These are phyloP conservation scores for Gonatopus flavifemur DNA, from an alignment of 1,140 invertebrate genomes.

Conservation along the genomic window DNA sequence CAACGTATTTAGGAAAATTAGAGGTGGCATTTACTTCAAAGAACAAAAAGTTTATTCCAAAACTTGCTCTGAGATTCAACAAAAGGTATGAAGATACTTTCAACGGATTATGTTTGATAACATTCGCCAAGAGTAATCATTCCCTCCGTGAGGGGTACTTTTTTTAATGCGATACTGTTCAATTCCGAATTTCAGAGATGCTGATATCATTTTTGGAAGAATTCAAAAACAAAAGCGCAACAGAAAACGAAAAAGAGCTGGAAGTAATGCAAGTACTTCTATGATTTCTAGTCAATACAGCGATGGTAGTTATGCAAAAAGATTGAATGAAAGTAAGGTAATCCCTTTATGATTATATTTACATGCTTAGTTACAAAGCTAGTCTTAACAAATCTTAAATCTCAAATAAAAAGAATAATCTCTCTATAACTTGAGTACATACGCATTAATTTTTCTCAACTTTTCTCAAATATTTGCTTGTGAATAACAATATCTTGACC, in stretches of 20 bases:
- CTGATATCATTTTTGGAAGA: conserved; percentile 59
- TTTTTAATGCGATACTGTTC: not conserved
- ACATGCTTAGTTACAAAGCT: not conserved
- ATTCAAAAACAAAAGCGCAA: conserved; percentile 33
- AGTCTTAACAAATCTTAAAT: too few relatives aligned
- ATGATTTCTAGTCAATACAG: conserved; percentile 23
- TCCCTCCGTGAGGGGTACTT: not conserved
- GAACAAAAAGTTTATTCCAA: conserved; percentile 54
- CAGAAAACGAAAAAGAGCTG: conserved; percentile 21
- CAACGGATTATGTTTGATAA: not conserved
- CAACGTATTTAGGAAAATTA: conserved; percentile 62
- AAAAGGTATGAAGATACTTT: conserved; percentile 48
- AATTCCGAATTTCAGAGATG: conserved; percentile 51
- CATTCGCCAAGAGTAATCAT: not conserved
- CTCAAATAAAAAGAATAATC: too few relatives aligned
- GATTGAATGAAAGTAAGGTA: conserved; percentile 42
- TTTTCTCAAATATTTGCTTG: too few relatives aligned
- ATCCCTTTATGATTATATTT: not conserved
- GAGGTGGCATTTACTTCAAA: conserved; percentile 64
- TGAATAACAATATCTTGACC: too few relatives aligned
- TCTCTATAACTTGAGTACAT: too few relatives aligned
- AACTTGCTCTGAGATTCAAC: conserved; percentile 55
- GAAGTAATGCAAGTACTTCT: conserved; percentile 26
- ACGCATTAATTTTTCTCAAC: too few relatives aligned
- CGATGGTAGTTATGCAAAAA: conserved; percentile 28